phyloP scores from a whole-genome alignment of 2,113 vertebrate species.

The Pelodiscus sinensis region DNA sequence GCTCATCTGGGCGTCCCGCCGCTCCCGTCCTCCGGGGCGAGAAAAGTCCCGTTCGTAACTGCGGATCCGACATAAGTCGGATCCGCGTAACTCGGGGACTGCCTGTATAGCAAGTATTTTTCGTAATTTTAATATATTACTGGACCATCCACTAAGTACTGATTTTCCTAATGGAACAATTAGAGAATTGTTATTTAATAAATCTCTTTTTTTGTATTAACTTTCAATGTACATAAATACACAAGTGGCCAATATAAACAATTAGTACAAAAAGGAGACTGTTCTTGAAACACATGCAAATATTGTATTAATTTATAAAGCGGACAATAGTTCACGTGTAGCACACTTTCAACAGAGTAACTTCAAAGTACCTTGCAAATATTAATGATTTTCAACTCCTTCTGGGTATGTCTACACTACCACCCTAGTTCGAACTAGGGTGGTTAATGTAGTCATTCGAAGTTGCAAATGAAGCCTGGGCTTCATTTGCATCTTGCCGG shows the following conservation, averaged over 20 bases:
- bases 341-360: neutral
- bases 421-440: no score
- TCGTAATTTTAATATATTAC: slow-evolving; percentile 45
- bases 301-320: neutral
- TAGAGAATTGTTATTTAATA: slow-evolving; percentile 16
- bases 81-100: no score
- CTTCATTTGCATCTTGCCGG: no score
- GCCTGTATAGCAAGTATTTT: slow-evolving; percentile 27
- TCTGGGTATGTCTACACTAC: no score
- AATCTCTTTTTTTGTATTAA: slow-evolving; percentile 33
- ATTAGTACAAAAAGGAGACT: neutral
- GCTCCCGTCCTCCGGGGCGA: no score
- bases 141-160: slow-evolving; percentile 17
- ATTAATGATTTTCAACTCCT: neutral
- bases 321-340: neutral
- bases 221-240: slow-evolving; percentile 53
- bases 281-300: slow-evolving; percentile 11
- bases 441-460: no score
- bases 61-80: no score
- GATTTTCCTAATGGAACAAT: slow-evolving; percentile 27
- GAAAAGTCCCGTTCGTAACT: no score
- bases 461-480: no score
- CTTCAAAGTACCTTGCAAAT: neutral
- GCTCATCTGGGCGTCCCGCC: no score
- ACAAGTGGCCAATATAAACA: slow-evolving; percentile 36